Base-by-base conservation (phyloP, 2,888 invertebrate genomes). In the Mesorhabditis spiculigera region DNA sequence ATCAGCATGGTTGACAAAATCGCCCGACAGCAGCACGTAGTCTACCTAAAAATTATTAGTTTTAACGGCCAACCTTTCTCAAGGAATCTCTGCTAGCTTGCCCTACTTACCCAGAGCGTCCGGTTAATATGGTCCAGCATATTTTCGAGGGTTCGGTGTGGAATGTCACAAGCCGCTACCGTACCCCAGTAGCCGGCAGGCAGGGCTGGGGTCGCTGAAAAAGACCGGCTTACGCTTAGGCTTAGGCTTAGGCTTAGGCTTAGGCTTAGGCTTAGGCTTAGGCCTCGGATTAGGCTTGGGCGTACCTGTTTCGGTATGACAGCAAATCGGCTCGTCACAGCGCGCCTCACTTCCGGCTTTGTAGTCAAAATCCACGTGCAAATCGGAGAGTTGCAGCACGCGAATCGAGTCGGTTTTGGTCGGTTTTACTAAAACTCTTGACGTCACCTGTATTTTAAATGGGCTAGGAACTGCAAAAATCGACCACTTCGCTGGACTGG, bases 321-420 rank as follows among this genome's bases (percentile, higher is more conserved):
- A 97, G 86, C 96, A 97, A 1, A 97, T 89, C 0, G 96, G 96
- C 86, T 95, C 93, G 74, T 92, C 91, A 87, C 97, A 97, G 75
- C 93, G 92, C 0, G 95, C 95, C 86, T 95, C 94, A 5, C 93
- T 90, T 77, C 88, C 88, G 8, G 92, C 93, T 73, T 91, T 90
- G 86, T 97, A 97, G 83, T 93, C 92, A 0, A 93, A 93, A 88
- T 97, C 97, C 84, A 93, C 93, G 87, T 97, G 97, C 0, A 95
- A 93, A 86, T 97, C 97, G 0, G 95, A 94, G 76, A 97, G 90
- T 86, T 97, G 96, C 6, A 97, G 89, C 42, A 78, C 73, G 16
- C 72, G 71, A n/a, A 78, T 10, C 50, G 50, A 13, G 6, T 50
- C 50, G 64, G n/a, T 72, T 71, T 13, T 74, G 68, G n/a, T 58